These are phyloP conservation scores for Osmerus eperlanus DNA, from an alignment of 2,113 vertebrate species.

Conservation along the genomic window DNA sequence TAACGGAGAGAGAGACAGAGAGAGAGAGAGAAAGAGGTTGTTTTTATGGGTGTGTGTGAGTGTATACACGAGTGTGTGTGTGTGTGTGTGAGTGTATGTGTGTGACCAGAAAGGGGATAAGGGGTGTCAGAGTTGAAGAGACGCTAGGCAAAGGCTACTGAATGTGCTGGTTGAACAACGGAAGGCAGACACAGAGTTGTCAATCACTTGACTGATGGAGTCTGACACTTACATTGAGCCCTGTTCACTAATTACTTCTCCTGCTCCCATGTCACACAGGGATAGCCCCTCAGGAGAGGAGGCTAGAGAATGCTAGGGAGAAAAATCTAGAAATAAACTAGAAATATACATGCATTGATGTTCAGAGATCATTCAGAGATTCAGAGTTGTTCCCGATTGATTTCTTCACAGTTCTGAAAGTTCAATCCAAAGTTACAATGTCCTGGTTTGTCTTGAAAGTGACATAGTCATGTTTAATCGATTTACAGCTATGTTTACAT, in stretches of 20 bases:
- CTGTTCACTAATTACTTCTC: conserved; percentile 57
- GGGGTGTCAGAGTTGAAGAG: conserved; percentile 52
- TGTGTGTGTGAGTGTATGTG: conserved; percentile 19
- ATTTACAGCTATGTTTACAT: too few relatives aligned
- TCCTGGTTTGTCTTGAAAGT: too few relatives aligned
- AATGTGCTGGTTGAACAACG: conserved; percentile 86
- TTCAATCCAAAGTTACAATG: too few relatives aligned
- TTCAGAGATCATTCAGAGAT: too few relatives aligned
- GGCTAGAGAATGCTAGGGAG: too few relatives aligned
- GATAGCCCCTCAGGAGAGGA: too few relatives aligned
- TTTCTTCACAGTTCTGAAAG: too few relatives aligned
- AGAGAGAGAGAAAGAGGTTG: conserved; percentile 34
- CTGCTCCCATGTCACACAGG: too few relatives aligned
- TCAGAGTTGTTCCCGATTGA: too few relatives aligned
- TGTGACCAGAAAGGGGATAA: conserved; percentile 2
- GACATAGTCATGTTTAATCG: too few relatives aligned
- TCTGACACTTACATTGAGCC: conserved; percentile 50
- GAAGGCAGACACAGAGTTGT: conserved; percentile 87
- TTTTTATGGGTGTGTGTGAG: conserved; percentile 54
- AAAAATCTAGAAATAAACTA: too few relatives aligned
- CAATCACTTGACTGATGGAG: conserved; percentile 88
- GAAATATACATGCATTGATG: too few relatives aligned
- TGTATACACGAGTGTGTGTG: conserved; percentile 42
- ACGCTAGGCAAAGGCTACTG: conserved; percentile 82
- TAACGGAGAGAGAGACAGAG: conserved; percentile 41